phyloP scores from a whole-genome alignment of 1,140 invertebrate species.

The Zaprionus kolodkinae region DNA sequence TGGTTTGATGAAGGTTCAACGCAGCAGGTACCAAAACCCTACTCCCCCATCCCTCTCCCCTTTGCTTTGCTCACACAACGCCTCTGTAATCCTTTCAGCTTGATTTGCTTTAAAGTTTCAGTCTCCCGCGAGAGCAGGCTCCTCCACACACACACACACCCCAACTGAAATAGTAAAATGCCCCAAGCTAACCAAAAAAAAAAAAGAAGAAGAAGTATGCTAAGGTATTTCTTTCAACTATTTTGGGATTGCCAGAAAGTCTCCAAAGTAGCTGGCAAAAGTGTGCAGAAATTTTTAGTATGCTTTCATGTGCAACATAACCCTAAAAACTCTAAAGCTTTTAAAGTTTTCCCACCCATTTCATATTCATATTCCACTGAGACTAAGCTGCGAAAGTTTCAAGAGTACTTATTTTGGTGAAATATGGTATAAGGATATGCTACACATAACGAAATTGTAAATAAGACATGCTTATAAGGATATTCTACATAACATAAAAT shows the following conservation, averaged over 20 bases:
- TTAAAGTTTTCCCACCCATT: neutral
- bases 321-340: constrained; percentile 2
- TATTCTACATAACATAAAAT: neutral
- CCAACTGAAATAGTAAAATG: neutral
- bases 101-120: neutral
- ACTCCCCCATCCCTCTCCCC: neutral
- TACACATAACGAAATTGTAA: neutral
- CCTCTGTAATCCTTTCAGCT: neutral
- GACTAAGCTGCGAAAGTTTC: neutral
- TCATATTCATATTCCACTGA: neutral
- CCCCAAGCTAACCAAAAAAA: neutral
- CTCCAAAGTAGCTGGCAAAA: neutral
- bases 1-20: constrained; percentile 33
- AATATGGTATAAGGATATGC: neutral
- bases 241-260: neutral
- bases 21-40: neutral
- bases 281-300: neutral
- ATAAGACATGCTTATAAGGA: neutral
- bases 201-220: no score
- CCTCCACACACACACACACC: neutral
- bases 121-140: neutral
- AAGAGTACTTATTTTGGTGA: neutral
- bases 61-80: neutral
- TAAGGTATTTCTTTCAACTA: neutral
- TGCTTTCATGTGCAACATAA: neutral